Percentiles rank a stretch among this genome's conserved stretches.
Evolutionary conservation across 1,140 invertebrate genomes (phyloP).

Genomic region (Ceratoteleas bidentatus): DNA sequence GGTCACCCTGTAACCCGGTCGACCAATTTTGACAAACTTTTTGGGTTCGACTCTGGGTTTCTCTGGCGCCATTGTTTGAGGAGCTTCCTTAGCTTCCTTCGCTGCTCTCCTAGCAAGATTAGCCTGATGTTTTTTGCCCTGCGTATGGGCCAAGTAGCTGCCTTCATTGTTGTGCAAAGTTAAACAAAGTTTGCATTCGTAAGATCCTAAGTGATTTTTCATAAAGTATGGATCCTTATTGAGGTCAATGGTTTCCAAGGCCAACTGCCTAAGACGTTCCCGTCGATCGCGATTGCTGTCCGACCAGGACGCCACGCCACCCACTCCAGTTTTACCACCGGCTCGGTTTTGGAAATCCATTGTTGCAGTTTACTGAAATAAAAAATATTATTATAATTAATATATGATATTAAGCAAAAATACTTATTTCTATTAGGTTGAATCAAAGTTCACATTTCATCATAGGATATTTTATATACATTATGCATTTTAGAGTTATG

Average conservation of each 20-base stretch:
- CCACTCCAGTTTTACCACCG: constrained; percentile 99
- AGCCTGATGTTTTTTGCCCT: constrained; percentile 99
- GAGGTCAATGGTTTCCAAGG: constrained; percentile 98
- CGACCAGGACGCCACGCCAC: constrained; percentile 99
- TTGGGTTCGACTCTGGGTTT: constrained; percentile 98
- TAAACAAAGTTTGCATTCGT: constrained; percentile 99
- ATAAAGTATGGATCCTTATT: constrained; percentile 99
- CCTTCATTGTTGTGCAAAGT: constrained; percentile 99
- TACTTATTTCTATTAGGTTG: too few relatives aligned
- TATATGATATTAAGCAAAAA: too few relatives aligned
- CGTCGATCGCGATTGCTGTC: constrained; percentile 98
- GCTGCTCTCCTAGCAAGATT: constrained; percentile 98
- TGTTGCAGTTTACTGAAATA: too few relatives aligned
- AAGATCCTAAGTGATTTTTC: constrained; percentile 99
- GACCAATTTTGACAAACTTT: constrained; percentile 99
- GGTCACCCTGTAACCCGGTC: constrained; percentile 99
- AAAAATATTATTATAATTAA: too few relatives aligned
- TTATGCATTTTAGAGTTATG: too few relatives aligned
- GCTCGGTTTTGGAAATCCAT: constrained; percentile 99
- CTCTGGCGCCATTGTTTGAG: constrained; percentile 92
- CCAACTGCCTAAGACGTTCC: constrained; percentile 96
- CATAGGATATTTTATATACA: too few relatives aligned
- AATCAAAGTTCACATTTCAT: too few relatives aligned
- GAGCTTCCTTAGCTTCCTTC: constrained; percentile 98
- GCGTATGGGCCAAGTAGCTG: constrained; percentile 99